phyloP scores from a whole-genome alignment of 2,888 invertebrate genomes.

The Scaptomyza reducta region DNA sequence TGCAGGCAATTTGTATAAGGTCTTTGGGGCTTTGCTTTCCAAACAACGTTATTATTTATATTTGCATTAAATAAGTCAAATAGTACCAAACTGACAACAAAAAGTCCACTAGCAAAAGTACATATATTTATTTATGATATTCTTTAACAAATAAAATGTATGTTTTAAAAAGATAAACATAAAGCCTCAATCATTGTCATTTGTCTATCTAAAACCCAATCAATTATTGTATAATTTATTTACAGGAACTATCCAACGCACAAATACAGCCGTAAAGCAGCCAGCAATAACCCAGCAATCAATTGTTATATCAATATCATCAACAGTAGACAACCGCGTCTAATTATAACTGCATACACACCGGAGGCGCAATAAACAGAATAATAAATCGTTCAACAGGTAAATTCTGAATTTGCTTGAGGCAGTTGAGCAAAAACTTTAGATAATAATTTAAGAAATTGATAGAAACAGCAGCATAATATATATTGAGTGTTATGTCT shows the following conservation, averaged over 20 bases:
- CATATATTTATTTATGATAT: too few species aligned
- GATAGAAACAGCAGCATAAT: too few species aligned
- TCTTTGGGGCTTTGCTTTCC: slow-evolving; percentile 44
- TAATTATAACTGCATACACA: not conserved
- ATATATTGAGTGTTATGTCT: too few species aligned
- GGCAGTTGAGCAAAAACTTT: not conserved
- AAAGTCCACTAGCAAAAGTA: not conserved
- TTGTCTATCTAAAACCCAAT: not conserved
- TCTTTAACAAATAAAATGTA: too few species aligned
- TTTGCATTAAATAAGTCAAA: slow-evolving; percentile 38
- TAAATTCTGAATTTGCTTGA: slow-evolving; percentile 3
- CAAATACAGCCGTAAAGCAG: slow-evolving; percentile 59
- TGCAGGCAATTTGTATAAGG: slow-evolving; percentile 34
- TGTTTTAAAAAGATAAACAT: too few species aligned
- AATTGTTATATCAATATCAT: slow-evolving; percentile 2
- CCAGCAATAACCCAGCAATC: slow-evolving; percentile 26
- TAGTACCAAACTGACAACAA: slow-evolving; percentile 23
- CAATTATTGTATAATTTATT: slow-evolving; percentile 32
- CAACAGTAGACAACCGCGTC: slow-evolving; percentile 2
- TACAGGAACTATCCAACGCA: slow-evolving; percentile 75
- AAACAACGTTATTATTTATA: slow-evolving; percentile 23
- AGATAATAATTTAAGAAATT: too few species aligned
- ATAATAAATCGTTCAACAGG: slow-evolving; percentile 23
- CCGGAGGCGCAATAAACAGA: not conserved
- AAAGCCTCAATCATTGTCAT: not conserved